Percentiles rank a stretch among this genome's conserved stretches.
phyloP scores from a whole-genome alignment of 2,113 vertebrate genomes.

The Athene noctua region DNA sequence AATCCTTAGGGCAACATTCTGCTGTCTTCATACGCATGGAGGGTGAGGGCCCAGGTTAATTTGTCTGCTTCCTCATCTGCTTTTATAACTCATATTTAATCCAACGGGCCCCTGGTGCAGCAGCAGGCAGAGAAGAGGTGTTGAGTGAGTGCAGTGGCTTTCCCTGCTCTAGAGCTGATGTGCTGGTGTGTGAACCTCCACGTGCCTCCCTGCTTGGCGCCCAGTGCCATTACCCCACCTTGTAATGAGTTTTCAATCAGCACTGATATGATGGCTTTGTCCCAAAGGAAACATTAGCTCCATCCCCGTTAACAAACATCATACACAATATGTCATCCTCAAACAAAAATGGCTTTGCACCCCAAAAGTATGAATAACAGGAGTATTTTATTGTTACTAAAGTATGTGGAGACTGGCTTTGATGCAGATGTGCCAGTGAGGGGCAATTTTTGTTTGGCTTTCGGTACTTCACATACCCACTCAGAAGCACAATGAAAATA shows the following conservation, averaged over 20 bases:
- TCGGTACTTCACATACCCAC: fast-evolving
- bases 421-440: background rate
- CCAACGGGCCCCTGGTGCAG: background rate
- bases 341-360: background rate
- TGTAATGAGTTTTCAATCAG: background rate
- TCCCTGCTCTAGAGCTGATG: background rate
- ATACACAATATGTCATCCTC: background rate
- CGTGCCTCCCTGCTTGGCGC: fast-evolving
- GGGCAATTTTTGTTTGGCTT: background rate
- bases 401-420: background rate
- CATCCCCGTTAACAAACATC: background rate
- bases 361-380: background rate
- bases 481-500: background rate
- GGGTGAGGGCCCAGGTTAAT: background rate
- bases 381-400: background rate
- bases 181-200: background rate
- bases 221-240: background rate
- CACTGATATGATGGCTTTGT: background rate
- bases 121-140: background rate
- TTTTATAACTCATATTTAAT: background rate
- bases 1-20: background rate
- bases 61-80: background rate
- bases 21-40: background rate
- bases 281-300: background rate
- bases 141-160: background rate